Evolutionary conservation across 2,888 invertebrate species (phyloP).

Genomic region (Xylota sylvarum): DNA sequence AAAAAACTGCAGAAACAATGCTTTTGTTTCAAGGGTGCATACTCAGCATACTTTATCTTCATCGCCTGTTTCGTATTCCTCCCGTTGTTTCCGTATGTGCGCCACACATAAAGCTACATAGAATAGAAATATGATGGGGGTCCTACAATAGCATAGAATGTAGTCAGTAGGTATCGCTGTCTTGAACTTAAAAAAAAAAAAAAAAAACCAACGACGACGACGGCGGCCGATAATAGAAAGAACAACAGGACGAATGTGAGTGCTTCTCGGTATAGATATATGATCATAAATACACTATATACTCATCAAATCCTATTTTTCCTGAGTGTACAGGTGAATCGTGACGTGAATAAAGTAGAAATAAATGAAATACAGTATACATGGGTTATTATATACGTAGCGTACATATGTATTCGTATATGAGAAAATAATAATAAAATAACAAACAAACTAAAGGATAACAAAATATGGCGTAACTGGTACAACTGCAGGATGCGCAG

Average conservation of each 20-base stretch:
- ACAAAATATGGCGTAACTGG: conserved; percentile 52
- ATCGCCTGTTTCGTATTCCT: conserved; percentile 64
- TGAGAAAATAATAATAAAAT: conserved; percentile 32
- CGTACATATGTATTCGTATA: conserved; percentile 10
- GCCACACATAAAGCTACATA: conserved; percentile 39
- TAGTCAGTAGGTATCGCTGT: conserved; percentile 40
- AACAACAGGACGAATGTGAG: conserved; percentile 68
- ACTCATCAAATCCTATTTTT: conserved; percentile 62
- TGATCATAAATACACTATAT: conserved; percentile 40
- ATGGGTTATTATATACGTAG: conserved; percentile 6
- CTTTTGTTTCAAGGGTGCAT: conserved; percentile 72
- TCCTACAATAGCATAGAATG: conserved; percentile 43
- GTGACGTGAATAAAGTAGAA: conserved; percentile 71
- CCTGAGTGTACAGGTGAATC: conserved; percentile 65
- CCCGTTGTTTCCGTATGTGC: conserved; percentile 36
- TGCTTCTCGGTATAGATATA: conserved; percentile 47
- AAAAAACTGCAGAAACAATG: conserved; percentile 58
- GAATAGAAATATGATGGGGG: conserved; percentile 58
- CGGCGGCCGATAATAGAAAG: conserved; percentile 58
- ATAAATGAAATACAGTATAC: conserved; percentile 49
- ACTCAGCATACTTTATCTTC: conserved; percentile 71
- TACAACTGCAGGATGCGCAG: conserved; percentile 34
- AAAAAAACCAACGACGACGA: conserved; percentile 39
- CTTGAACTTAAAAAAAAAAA: conserved; percentile 46
- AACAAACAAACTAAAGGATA: conserved; percentile 54